Evolutionary conservation across 1,140 invertebrate genomes (phyloP).

Genomic region (Drosophila burlai): DNA sequence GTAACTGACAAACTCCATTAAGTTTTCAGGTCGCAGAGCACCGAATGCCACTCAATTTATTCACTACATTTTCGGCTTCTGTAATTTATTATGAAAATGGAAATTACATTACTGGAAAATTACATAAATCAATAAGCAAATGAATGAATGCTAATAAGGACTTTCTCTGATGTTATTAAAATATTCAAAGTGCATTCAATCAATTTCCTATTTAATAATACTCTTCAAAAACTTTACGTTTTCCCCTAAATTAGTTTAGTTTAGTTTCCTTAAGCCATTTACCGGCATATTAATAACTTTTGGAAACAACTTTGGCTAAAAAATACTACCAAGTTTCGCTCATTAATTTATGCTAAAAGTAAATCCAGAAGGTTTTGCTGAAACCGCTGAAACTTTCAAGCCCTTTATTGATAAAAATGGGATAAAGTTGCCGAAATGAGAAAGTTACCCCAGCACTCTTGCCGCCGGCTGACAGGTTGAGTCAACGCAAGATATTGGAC

Average conservation of each 20-base stretch:
- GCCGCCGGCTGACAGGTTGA: slow-evolving; percentile 24
- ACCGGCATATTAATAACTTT: slow-evolving; percentile 2
- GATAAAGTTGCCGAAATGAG: slow-evolving; percentile 31
- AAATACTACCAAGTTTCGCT: slow-evolving; percentile 22
- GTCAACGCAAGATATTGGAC: slow-evolving; percentile 31
- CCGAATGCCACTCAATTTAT: slow-evolving; percentile 8
- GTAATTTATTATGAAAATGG: slow-evolving; percentile 2
- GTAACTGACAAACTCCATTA: slow-evolving; percentile 24
- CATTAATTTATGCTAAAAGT: slow-evolving; percentile 36
- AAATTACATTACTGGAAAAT: slow-evolving; percentile 1
- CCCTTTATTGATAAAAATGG: slow-evolving; percentile 50
- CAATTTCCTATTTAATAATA: too few species aligned
- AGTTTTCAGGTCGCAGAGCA: background rate
- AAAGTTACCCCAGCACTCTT: slow-evolving; percentile 16
- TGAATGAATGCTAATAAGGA: background rate
- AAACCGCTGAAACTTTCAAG: slow-evolving; percentile 31
- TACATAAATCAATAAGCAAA: background rate
- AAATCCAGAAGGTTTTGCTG: background rate
- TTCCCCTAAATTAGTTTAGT: slow-evolving; percentile 1
- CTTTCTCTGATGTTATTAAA: background rate
- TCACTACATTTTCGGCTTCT: background rate
- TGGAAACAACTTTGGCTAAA: slow-evolving; percentile 4
- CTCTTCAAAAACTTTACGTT: background rate
- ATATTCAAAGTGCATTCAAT: background rate
- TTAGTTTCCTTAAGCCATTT: background rate